phyloP scores from a whole-genome alignment of 2,113 vertebrate genomes.

The Etia nguti region DNA sequence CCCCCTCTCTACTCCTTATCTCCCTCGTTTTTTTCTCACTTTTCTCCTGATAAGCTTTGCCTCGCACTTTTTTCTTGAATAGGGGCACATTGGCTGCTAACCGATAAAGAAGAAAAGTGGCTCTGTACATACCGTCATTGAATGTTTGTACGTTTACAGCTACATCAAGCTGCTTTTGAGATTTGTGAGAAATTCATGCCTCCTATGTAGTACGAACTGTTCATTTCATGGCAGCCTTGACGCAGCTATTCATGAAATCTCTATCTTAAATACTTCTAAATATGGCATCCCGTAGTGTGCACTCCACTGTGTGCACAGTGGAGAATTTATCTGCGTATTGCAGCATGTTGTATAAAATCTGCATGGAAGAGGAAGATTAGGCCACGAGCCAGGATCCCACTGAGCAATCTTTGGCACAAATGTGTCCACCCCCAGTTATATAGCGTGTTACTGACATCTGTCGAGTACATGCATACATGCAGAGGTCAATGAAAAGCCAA shows the following conservation, averaged over 20 bases:
- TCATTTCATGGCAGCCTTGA: not conserved
- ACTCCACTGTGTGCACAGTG: not conserved
- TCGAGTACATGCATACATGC: not conserved
- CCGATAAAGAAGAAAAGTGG: not conserved
- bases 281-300: not conserved
- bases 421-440: not conserved
- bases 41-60: slow-evolving; percentile 17
- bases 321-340: not conserved
- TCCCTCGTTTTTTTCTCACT: not conserved
- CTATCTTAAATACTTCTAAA: not conserved
- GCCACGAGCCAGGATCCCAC: not conserved
- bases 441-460: not conserved
- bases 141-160: not conserved
- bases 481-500: not conserved
- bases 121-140: not conserved
- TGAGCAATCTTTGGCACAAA: not conserved
- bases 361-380: not conserved
- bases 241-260: not conserved
- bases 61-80: slow-evolving; percentile 6
- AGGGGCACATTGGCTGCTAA: not conserved
- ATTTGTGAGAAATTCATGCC: not conserved
- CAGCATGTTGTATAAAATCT: not conserved
- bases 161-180: not conserved
- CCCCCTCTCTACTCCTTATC: not conserved
- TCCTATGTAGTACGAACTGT: not conserved